Percentiles rank a stretch among this genome's conserved stretches.
Evolutionary conservation across 1,140 invertebrate genomes (phyloP).

Genomic region (Aradophagus sp.): DNA sequence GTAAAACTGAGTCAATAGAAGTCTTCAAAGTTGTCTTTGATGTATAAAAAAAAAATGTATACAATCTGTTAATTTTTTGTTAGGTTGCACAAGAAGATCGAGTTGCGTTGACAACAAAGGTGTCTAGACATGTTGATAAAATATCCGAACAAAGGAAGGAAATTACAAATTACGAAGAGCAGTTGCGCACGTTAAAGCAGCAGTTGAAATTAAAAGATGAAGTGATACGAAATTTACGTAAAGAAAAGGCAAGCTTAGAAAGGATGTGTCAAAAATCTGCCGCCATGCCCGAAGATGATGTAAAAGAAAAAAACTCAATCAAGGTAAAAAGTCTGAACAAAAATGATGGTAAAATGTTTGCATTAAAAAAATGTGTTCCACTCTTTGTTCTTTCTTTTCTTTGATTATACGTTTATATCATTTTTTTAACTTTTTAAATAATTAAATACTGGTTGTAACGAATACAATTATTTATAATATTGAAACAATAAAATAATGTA

Average conservation of each 20-base stretch:
- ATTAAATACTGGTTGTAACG: not conserved
- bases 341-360: not conserved
- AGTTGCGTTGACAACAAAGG: constrained; percentile 19
- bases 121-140: constrained; percentile 18
- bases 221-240: constrained; percentile 18
- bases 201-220: constrained; percentile 26
- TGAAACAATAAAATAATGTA: too few relatives aligned
- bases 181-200: constrained; percentile 2
- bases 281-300: not conserved
- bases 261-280: constrained; percentile 6
- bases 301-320: constrained; percentile 13
- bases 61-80: constrained; percentile 3
- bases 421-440: too few relatives aligned
- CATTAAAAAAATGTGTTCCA: not conserved
- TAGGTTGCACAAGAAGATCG: constrained; percentile 30
- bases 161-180: constrained; percentile 4
- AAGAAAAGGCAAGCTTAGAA: constrained; percentile 19
- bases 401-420: too few relatives aligned
- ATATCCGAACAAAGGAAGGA: constrained; percentile 11
- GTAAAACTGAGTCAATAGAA: constrained; percentile 59
- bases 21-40: constrained; percentile 30
- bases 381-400: too few relatives aligned
- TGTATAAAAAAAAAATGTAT: constrained; percentile 3
- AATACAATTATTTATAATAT: constrained; percentile 28
- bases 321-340: constrained; percentile 2